Evolutionary conservation across 2,797 vertebrate genomes (phyloP), one percentile per base, ranked within the genome.

Genomic region (Cryptoprocta ferox): DNA sequence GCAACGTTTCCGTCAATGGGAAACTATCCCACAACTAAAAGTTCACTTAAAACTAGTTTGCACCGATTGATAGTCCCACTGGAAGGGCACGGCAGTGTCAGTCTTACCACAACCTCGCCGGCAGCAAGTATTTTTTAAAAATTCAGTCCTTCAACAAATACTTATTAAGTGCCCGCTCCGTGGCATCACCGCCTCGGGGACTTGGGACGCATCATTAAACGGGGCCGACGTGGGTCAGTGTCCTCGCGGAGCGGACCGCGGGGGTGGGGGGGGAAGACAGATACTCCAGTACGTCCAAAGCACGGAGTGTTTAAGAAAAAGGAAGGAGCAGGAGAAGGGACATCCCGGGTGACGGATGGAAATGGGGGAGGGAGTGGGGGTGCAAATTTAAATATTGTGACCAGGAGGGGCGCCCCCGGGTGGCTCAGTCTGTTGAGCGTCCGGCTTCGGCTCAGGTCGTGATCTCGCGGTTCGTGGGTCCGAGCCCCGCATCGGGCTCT

Each of bases 121-220:
- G 37, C 56, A 59, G 59, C 87, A 37, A 78, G 66, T 71, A 66
- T 92, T 84, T 95, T 90, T 30, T 81, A 88, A 75, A 79, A 79
- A 56, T 80, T 48, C 50, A 78, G 71, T 28, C 79, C 61, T 68
- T 87, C 35, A 16, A 12, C 56, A 95, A 95, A 83, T 96, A 91
- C 89, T 94, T 89, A 59, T 39, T 26, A 75, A 86, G 59, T 11
- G 28, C 81, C 59, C 28, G 68, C 19, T 63, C 13, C 13, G 8
- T 65, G 56, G 28, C 37, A 19, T 32, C 50, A 32, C 84, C 32
- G 15, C n/a, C 66, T n/a, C 53, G 35, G 76, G 75, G 8, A 28
- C 91, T 68, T 15, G 8, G 48, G 68, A 66, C 21, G n/a, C 10
- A 3, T 63, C 18, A 5, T 1, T n/a, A 53, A 91, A 30, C 35